phyloP scores from a whole-genome alignment of 2,113 vertebrate genomes.

The Gallinago undulata region DNA sequence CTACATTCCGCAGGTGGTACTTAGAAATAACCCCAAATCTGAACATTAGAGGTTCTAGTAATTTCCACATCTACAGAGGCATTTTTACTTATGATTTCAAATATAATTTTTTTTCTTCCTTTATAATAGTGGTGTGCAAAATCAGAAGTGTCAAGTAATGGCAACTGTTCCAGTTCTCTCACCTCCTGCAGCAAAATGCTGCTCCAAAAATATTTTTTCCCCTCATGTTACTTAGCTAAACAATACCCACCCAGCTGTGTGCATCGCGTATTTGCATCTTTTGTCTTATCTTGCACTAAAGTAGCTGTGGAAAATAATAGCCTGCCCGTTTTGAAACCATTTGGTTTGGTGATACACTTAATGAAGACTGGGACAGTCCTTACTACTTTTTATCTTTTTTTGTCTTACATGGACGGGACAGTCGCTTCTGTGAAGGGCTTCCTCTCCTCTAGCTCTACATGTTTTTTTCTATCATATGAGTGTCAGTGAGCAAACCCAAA shows the following conservation, averaged over 20 bases:
- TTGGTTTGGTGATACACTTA: background rate
- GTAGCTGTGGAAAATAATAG: background rate
- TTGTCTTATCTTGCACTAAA: background rate
- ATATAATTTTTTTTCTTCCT: background rate
- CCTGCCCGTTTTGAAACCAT: background rate
- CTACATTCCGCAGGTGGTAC: background rate
- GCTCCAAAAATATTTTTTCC: background rate
- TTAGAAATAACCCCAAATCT: background rate
- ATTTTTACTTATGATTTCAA: background rate
- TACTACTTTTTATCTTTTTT: background rate
- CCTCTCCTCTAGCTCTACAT: background rate
- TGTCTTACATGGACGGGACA: background rate
- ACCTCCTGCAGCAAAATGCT: background rate
- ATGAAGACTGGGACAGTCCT: background rate
- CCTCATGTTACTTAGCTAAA: background rate
- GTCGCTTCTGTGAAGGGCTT: background rate
- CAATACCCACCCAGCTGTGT: background rate
- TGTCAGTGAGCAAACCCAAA: background rate
- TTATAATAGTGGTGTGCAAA: background rate
- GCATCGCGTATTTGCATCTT: fast-evolving
- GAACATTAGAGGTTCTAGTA: background rate
- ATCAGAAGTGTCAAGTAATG: background rate
- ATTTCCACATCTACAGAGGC: background rate
- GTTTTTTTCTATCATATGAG: background rate
- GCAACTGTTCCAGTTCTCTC: background rate